Evolutionary conservation across 1,140 invertebrate species (phyloP).

Genomic region (Bombus confusus): DNA sequence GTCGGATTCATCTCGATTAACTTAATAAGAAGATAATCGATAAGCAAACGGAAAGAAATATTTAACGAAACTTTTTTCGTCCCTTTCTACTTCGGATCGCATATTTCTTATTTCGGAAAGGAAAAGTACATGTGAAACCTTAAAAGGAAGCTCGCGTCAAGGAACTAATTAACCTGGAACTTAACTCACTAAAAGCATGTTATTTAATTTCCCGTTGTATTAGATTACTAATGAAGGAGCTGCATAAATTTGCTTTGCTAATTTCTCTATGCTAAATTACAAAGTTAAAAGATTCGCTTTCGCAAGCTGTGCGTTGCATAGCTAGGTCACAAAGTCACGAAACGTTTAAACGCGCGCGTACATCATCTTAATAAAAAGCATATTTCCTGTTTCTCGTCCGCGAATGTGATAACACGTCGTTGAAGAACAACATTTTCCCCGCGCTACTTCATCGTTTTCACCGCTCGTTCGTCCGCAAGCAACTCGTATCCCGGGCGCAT

Average conservation of each 20-base stretch:
- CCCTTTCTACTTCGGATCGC: no score
- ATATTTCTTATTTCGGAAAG: not conserved
- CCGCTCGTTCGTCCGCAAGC: no score
- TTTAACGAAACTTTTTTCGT: not conserved
- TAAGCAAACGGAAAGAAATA: not conserved
- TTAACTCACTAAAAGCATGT: not conserved
- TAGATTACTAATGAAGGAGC: not conserved
- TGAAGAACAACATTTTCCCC: not conserved
- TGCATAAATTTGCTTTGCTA: not conserved
- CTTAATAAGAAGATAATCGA: not conserved
- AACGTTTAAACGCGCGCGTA: not conserved
- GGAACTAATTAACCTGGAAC: not conserved
- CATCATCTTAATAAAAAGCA: not conserved
- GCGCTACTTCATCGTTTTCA: not conserved
- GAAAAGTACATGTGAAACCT: not conserved
- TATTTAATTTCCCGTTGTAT: not conserved
- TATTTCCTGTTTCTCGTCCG: not conserved
- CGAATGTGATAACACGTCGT: not conserved
- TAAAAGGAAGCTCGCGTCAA: not conserved
- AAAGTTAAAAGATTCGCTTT: no score
- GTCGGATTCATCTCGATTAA: not conserved
- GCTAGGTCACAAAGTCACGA: not conserved
- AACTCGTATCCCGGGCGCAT: not conserved
- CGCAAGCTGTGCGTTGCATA: not conserved
- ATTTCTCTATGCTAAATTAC: not conserved